These are phyloP conservation scores for Arremon brunneinucha DNA, from an alignment of 2,797 vertebrate species.

Conservation along the genomic window DNA sequence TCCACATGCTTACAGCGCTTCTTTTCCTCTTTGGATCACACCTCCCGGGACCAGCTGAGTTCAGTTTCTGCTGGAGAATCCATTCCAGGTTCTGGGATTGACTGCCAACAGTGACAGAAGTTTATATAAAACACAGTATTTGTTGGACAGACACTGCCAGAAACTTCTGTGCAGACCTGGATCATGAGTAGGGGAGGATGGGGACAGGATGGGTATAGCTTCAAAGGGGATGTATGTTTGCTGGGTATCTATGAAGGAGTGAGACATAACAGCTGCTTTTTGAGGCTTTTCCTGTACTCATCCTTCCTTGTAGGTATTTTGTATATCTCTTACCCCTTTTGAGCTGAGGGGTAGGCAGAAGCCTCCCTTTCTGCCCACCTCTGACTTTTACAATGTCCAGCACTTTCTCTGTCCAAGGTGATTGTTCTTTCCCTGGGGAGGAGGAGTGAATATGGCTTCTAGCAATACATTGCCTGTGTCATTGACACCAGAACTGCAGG, in stretches of 20 bases:
- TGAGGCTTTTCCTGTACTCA: neutral
- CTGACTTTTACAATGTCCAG: neutral
- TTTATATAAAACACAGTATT: neutral
- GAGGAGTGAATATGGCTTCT: neutral
- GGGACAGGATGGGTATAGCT: neutral
- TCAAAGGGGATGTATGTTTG: neutral
- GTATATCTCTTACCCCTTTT: neutral
- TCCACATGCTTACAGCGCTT: neutral
- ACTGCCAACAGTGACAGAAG: neutral
- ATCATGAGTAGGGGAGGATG: neutral
- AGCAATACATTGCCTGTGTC: neutral
- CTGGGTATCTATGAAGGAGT: neutral
- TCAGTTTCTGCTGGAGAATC: neutral
- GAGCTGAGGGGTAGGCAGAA: neutral
- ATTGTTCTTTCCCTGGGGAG: neutral
- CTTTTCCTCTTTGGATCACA: neutral
- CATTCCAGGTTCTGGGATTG: neutral
- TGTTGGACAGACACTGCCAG: neutral
- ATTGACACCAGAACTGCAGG: fast-evolving
- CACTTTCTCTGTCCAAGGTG: fast-evolving
- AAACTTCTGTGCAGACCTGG: neutral
- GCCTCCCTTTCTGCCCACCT: neutral
- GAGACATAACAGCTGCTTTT: neutral
- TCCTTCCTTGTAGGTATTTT: neutral
- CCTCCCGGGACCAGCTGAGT: neutral